Percentiles rank a stretch among this genome's conserved stretches.
Conservation (phyloP, 2,113 vertebrate genomes). For the Ageneiosus marmoratus region DNA sequence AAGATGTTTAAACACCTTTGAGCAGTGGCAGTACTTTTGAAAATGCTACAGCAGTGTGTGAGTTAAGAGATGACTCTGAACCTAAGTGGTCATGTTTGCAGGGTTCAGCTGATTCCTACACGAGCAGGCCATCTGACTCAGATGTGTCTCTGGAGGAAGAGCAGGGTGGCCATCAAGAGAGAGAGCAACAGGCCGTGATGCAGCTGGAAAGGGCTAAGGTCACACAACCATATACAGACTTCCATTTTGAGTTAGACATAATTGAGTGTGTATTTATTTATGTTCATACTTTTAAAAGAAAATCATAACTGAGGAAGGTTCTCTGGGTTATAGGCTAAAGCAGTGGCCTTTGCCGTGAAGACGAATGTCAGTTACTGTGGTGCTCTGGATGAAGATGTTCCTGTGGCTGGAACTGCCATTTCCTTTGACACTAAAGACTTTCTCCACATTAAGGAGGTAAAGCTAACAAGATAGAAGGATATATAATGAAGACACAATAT, state of each 20-base stretch:
- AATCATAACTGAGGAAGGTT: not conserved
- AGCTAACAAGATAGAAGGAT: not conserved
- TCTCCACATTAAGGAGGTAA: slow-evolving; percentile 97
- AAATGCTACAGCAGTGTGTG: not conserved
- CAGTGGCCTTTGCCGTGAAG: slow-evolving; percentile 94
- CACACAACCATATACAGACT: slow-evolving; percentile 30
- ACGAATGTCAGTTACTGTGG: slow-evolving; percentile 97
- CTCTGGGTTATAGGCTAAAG: slow-evolving; percentile 79
- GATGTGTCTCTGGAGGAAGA: slow-evolving; percentile 98
- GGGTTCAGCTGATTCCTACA: slow-evolving; percentile 99
- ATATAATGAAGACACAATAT: not conserved
- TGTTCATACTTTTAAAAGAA: not conserved
- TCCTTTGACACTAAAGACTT: slow-evolving; percentile 98
- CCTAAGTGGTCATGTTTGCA: slow-evolving; percentile 63
- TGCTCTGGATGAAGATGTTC: slow-evolving; percentile 92
- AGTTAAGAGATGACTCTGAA: not conserved
- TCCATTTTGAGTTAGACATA: not conserved
- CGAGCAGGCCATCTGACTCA: slow-evolving; percentile 97
- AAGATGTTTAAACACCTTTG: not conserved
- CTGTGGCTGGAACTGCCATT: slow-evolving; percentile 91
- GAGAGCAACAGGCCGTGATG: slow-evolving; percentile 91
- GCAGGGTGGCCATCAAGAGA: slow-evolving; percentile 88
- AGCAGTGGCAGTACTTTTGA: not conserved
- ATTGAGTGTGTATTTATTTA: not conserved
- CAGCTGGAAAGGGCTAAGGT: slow-evolving; percentile 98